A percentile compares a stretch with the other conserved stretches of the same genome.
Evolutionary conservation across 2,113 vertebrate species (phyloP).

Genomic region (Neotoma lepida): DNA sequence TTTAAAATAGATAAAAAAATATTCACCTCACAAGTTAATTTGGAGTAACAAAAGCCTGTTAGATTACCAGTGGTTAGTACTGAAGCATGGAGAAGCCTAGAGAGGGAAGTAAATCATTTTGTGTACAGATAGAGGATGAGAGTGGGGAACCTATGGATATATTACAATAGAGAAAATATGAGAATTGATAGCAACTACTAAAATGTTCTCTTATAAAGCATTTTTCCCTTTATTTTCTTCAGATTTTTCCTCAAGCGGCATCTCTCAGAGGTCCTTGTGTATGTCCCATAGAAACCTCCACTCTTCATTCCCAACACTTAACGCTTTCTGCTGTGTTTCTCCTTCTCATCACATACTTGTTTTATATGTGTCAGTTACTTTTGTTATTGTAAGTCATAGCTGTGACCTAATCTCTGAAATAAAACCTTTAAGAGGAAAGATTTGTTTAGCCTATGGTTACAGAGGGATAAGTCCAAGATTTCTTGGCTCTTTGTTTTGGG

Average conservation of each 20-base stretch:
- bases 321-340: not conserved
- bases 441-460: not conserved
- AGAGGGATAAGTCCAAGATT: not conserved
- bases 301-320: not conserved
- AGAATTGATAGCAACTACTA: not conserved
- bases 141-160: not conserved
- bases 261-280: not conserved
- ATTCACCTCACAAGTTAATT: not conserved
- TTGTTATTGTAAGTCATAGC: not conserved
- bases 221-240: not conserved
- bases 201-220: not conserved
- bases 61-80: not conserved
- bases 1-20: not conserved
- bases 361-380: not conserved
- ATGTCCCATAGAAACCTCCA: not conserved
- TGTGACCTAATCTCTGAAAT: not conserved
- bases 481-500: not conserved
- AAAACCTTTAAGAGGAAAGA: not conserved
- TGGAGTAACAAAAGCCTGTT: not conserved
- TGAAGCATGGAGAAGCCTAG: not conserved
- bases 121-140: not conserved
- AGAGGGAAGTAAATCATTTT: not conserved
- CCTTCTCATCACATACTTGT: not conserved
- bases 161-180: not conserved
- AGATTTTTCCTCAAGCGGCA: constrained; percentile 2